Percentiles rank a stretch among this genome's conserved stretches.
Conservation (phyloP, 2,888 invertebrate species). For the Dynastes hyllus region DNA sequence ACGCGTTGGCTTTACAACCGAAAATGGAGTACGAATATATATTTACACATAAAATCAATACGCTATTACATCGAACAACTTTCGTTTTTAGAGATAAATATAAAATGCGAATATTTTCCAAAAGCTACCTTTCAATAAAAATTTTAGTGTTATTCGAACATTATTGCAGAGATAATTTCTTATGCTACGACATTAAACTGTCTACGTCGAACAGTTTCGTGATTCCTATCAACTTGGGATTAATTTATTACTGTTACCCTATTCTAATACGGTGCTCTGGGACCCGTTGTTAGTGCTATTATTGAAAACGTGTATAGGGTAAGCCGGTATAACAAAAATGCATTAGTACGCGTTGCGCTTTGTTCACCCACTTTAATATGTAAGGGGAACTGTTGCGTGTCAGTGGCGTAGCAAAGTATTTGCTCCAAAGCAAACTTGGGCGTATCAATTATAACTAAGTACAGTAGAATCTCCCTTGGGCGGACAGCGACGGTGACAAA, state of each 20-base stretch:
- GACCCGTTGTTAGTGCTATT: slow-evolving; percentile 39
- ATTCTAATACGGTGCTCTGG: slow-evolving; percentile 37
- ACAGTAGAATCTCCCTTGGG: too few species aligned
- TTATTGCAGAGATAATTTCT: background rate
- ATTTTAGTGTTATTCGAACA: background rate
- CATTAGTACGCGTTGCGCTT: slow-evolving; percentile 49
- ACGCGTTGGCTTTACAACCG: background rate
- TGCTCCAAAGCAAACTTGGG: background rate
- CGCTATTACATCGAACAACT: background rate
- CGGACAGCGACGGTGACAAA: too few species aligned
- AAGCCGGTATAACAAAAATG: slow-evolving; percentile 30
- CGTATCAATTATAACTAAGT: background rate
- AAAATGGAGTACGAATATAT: background rate
- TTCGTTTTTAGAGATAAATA: background rate
- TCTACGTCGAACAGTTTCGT: background rate
- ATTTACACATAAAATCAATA: slow-evolving; percentile 15
- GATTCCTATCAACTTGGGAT: slow-evolving; percentile 29
- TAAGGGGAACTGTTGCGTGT: slow-evolving; percentile 19
- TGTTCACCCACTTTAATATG: slow-evolving; percentile 53
- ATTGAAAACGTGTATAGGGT: slow-evolving; percentile 20
- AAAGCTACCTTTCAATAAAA: background rate
- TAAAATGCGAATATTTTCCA: background rate
- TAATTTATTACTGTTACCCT: slow-evolving; percentile 36
- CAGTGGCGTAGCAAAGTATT: slow-evolving; percentile 49
- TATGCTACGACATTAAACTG: background rate